These are phyloP conservation scores for Hydrolagus colliei DNA, from an alignment of 2,797 vertebrate species.

Conservation along the genomic window DNA sequence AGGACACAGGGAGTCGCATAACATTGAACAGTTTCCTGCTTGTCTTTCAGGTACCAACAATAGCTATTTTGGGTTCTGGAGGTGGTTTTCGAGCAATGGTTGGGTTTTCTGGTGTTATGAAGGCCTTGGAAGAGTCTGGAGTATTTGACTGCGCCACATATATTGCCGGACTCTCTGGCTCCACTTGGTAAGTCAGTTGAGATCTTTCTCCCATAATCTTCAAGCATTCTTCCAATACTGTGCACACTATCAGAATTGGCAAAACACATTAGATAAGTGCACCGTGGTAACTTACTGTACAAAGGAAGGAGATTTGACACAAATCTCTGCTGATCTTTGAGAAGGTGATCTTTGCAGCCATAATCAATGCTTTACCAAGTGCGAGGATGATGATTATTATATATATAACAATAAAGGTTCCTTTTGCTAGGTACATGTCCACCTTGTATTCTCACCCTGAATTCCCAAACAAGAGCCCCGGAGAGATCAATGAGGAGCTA, in stretches of 20 bases:
- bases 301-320: background rate
- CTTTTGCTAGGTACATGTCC: conserved; percentile 82
- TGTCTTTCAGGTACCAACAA: conserved; percentile 75
- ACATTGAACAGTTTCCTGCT: background rate
- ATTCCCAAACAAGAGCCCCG: conserved; percentile 80
- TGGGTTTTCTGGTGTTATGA: conserved; percentile 89
- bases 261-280: background rate
- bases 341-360: background rate
- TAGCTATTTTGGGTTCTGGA: conserved; percentile 87
- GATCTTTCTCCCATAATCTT: background rate
- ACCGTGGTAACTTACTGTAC: background rate
- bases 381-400: too few relatives aligned
- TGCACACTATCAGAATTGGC: background rate
- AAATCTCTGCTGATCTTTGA: background rate
- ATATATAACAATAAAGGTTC: too few relatives aligned
- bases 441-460: conserved; percentile 82
- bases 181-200: conserved; percentile 73
- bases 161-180: conserved; percentile 87
- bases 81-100: conserved; percentile 96
- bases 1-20: too few relatives aligned
- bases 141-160: conserved; percentile 88
- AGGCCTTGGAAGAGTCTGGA: conserved; percentile 86
- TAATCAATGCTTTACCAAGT: too few relatives aligned
- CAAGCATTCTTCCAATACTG: background rate
- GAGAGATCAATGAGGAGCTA: conserved; percentile 84